Evolutionary conservation across 2,797 vertebrate genomes (phyloP).

Genomic region (Sibirionetta formosa): DNA sequence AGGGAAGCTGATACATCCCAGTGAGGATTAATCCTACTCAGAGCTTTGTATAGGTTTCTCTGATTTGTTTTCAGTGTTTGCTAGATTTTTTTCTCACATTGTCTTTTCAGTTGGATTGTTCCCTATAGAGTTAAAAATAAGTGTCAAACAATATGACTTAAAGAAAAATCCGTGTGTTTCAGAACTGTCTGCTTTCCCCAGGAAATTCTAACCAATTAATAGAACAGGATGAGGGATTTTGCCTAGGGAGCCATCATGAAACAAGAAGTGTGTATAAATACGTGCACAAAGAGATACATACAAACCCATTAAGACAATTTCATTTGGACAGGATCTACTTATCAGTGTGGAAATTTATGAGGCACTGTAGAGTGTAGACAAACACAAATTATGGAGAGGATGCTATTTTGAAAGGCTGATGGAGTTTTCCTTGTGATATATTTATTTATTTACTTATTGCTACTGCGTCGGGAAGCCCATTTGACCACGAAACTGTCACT

Average conservation of each 20-base stretch:
- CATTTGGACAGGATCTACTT: conserved; percentile 49
- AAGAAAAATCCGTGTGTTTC: not conserved
- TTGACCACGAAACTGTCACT: not conserved
- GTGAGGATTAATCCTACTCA: conserved; percentile 34
- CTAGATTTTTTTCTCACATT: not conserved
- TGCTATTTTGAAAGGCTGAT: not conserved
- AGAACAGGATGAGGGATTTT: conserved; percentile 29
- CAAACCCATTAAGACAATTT: conserved; percentile 44
- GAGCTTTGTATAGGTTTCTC: not conserved
- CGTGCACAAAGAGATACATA: not conserved
- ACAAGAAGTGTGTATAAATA: not conserved
- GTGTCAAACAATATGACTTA: conserved; percentile 15
- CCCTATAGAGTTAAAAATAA: conserved; percentile 33
- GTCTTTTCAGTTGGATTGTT: conserved; percentile 21
- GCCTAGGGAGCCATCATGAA: conserved; percentile 40
- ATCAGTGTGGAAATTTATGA: not conserved
- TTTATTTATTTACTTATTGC: not conserved
- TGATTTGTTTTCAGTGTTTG: conserved; percentile 23
- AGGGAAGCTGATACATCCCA: not conserved
- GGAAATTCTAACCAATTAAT: conserved; percentile 56
- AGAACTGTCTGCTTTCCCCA: conserved; percentile 7
- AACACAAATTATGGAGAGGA: not conserved
- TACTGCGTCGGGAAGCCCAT: not conserved
- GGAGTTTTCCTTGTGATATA: not conserved
- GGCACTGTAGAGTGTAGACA: not conserved